These are phyloP conservation scores for Xiphophorus couchianus DNA, from an alignment of 2,113 vertebrate species.

Conservation along the genomic window DNA sequence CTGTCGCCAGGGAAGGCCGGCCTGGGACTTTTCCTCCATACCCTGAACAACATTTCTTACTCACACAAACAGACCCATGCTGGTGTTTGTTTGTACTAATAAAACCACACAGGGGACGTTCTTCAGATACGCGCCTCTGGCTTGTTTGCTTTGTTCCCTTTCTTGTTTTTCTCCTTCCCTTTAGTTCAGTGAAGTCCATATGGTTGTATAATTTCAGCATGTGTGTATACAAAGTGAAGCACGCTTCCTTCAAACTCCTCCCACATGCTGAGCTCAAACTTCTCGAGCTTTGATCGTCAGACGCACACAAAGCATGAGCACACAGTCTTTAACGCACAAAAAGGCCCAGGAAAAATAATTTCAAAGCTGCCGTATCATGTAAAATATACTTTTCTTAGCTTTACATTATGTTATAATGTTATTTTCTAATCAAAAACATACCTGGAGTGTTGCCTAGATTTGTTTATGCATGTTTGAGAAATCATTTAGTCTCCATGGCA, in stretches of 20 bases:
- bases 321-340: slow-evolving; percentile 18
- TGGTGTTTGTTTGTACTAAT: slow-evolving; percentile 55
- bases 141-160: slow-evolving; percentile 54
- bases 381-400: no score
- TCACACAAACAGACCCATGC: slow-evolving; percentile 34
- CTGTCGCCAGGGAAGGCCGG: slow-evolving; percentile 8
- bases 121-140: slow-evolving; percentile 29
- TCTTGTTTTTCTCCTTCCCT: slow-evolving; percentile 11
- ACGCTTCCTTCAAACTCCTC: slow-evolving; percentile 39
- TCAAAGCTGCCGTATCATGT: no score
- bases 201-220: slow-evolving; percentile 44
- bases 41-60: slow-evolving; percentile 42
- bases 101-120: slow-evolving; percentile 40
- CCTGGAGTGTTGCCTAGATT: no score
- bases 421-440: no score
- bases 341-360: slow-evolving; percentile 4
- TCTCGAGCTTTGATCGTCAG: slow-evolving; percentile 57
- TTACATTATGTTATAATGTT: no score
- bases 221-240: slow-evolving; percentile 41
- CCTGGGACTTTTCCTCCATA: slow-evolving; percentile 40
- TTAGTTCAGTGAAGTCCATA: slow-evolving; percentile 44
- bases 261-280: slow-evolving; percentile 66
- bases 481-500: no score
- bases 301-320: slow-evolving; percentile 20
- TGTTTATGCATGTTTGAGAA: no score